Percentiles rank a stretch among this genome's conserved stretches.
Conservation (phyloP, 2,797 vertebrate species). For the Ammospiza maritima region DNA sequence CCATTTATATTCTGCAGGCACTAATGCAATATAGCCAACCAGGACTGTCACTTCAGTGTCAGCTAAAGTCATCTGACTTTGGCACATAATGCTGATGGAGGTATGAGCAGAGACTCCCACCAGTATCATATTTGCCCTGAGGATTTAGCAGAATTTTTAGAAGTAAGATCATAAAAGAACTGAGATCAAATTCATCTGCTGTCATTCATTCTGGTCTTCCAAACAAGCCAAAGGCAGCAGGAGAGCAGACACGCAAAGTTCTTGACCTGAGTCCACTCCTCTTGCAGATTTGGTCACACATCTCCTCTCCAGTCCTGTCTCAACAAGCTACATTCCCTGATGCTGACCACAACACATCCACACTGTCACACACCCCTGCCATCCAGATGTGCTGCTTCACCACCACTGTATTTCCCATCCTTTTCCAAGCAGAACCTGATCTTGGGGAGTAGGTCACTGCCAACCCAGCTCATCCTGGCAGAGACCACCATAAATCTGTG, state of each 20-base stretch:
- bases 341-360: neutral
- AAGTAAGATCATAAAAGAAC: neutral
- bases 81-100: neutral
- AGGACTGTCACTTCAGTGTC: neutral
- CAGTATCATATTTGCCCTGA: rapidly evolving
- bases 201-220: neutral
- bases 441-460: neutral
- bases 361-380: neutral
- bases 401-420: neutral
- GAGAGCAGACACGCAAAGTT: neutral
- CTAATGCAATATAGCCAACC: neutral
- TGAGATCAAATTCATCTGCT: neutral
- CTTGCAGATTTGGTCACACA: neutral
- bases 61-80: neutral
- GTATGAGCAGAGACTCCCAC: neutral
- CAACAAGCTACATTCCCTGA: neutral
- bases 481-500: neutral
- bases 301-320: neutral
- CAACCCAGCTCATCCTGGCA: neutral
- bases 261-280: neutral
- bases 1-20: neutral
- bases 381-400: neutral
- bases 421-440: neutral
- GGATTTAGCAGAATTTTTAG: neutral
- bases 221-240: neutral